phyloP scores from a whole-genome alignment of 2,113 vertebrate species.

The Lasiurus cinereus region DNA sequence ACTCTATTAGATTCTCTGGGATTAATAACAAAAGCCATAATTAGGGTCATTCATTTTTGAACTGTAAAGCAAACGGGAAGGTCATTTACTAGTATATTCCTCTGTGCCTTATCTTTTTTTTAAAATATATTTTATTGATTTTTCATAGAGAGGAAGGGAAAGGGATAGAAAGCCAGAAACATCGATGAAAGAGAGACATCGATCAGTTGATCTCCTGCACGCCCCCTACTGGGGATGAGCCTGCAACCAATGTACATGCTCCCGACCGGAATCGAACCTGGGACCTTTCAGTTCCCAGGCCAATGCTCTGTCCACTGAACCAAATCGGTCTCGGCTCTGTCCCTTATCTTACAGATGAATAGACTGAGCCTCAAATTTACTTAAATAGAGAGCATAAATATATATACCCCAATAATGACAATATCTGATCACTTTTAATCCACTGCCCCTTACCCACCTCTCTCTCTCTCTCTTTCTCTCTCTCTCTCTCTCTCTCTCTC shows the following conservation, averaged over 20 bases:
- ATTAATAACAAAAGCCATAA: not conserved
- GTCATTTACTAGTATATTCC: not conserved
- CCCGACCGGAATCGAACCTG: no score
- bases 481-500: not conserved
- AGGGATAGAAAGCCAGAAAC: no score
- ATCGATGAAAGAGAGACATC: no score
- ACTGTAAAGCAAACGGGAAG: not conserved
- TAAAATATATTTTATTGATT: no score
- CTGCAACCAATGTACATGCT: no score
- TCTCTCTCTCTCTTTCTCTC: not conserved
- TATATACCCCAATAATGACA: not conserved
- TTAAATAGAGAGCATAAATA: not conserved
- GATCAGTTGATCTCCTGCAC: no score
- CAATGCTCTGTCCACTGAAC: no score
- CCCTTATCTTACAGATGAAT: not conserved
- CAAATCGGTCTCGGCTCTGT: no score
- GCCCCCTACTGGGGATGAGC: no score
- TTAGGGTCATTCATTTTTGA: not conserved
- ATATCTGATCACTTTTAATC: not conserved
- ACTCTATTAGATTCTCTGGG: not conserved
- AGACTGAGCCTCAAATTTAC: not conserved
- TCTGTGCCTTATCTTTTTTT: not conserved
- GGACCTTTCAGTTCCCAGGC: no score
- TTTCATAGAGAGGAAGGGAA: no score
- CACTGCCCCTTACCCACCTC: not conserved